Base-by-base conservation (phyloP, 2,797 vertebrate species). In the Anguilla obscura region DNA sequence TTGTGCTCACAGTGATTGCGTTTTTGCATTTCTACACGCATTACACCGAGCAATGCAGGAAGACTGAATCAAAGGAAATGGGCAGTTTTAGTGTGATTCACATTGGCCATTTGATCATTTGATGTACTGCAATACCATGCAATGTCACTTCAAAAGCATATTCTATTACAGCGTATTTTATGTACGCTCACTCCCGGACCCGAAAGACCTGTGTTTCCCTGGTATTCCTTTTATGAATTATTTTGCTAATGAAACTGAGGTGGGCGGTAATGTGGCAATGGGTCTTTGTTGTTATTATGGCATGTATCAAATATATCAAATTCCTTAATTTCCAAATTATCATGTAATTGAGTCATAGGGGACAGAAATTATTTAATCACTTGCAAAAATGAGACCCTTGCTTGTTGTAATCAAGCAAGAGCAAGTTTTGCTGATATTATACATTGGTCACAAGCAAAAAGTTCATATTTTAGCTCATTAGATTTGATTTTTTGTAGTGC, bases 381-480 rank as follows among this genome's bases (percentile, higher is more conserved):
- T 76, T 50, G 45, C 58, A 80, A 85, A 92, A 90, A 92, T 87
- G 8, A 90, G 89, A 80, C 89, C 90, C 89, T 92, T 91, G 86
- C 87, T 89, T 36, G 84, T 91, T 90, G 91, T 79, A 92, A 92
- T 90, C 92, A 93, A 85, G 89, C 24, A 90, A 69, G 88, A 86
- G 88, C 84, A 89, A 88, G 79, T 90, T 82, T 82, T 82, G 40
- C 21, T n/a, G 79, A n/a, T 48, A 82, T n/a, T 24, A 8, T 82
- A 24, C 21, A 50, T 82, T 1, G 45, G 21, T n/a, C n/a, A 82
- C 8, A 50, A 2, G 14, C 36, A 21, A 10, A 9, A 74, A 45
- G 76, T 80, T 18, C 1, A 80, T 48, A 18, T 45, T 45, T 45
- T 45, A 21, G 36, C 45, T 45, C 5, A 48, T 80, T 80, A 21